These are phyloP conservation scores for Hycleus cichorii DNA, from an alignment of 1,140 invertebrate species.

Conservation along the genomic window DNA sequence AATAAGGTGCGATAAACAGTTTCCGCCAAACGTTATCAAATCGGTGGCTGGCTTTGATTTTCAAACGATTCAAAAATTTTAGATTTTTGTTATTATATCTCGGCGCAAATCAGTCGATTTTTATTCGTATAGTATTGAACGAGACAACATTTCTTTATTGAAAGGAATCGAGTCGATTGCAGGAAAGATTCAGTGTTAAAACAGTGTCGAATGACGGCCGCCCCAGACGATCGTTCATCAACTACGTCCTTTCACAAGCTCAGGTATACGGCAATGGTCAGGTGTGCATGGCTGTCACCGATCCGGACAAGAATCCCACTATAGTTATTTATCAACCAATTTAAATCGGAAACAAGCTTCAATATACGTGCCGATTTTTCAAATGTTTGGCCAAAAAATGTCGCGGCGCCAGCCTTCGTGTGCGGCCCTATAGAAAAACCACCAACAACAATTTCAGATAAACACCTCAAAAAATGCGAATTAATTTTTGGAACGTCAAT, in stretches of 20 bases:
- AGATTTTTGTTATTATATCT: neutral
- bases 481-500: no score
- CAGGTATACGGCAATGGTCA: slow-evolving; percentile 16
- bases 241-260: neutral
- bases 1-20: slow-evolving; percentile 1
- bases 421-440: slow-evolving; percentile 5
- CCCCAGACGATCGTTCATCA: slow-evolving; percentile 16
- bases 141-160: neutral
- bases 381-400: slow-evolving; percentile 20
- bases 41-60: neutral
- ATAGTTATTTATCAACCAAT: slow-evolving; percentile 24
- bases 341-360: slow-evolving; percentile 26
- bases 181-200: slow-evolving; percentile 1
- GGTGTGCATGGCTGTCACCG: slow-evolving; percentile 15
- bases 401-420: slow-evolving; percentile 4
- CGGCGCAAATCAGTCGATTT: neutral
- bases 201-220: slow-evolving; percentile 11
- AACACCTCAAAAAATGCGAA: no score
- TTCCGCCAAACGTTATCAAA: slow-evolving; percentile 7
- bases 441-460: no score
- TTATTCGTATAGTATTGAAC: neutral
- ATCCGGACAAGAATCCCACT: slow-evolving; percentile 9
- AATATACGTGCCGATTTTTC: slow-evolving; percentile 27
- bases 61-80: no score
- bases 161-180: slow-evolving; percentile 10